Percentiles rank a stretch among this genome's conserved stretches.
Conservation (phyloP, 2,888 invertebrate genomes). For the Eumacrocentrus americanus region DNA sequence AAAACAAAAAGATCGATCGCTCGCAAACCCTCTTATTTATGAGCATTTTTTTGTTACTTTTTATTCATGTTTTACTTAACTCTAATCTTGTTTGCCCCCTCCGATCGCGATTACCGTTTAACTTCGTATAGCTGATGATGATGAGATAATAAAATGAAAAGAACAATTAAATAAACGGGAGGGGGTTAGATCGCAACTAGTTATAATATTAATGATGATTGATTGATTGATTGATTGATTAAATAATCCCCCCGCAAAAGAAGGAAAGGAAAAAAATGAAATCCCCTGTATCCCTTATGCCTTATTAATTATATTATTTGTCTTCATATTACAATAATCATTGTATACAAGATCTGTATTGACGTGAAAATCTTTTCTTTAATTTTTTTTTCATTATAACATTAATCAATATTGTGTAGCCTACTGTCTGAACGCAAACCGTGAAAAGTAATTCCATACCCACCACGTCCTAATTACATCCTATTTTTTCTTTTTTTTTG, state of each 20-base stretch:
- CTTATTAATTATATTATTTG: slow-evolving; percentile 35
- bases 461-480: background rate
- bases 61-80: slow-evolving; percentile 55
- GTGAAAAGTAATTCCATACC: slow-evolving; percentile 16
- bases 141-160: background rate
- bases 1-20: slow-evolving; percentile 45
- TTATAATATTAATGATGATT: slow-evolving; percentile 43
- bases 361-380: slow-evolving; percentile 23
- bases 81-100: slow-evolving; percentile 36
- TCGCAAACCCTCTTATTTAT: slow-evolving; percentile 57
- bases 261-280: slow-evolving; percentile 27
- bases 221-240: no score
- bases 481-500: slow-evolving; percentile 16
- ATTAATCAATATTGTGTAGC: slow-evolving; percentile 36
- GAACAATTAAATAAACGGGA: slow-evolving; percentile 17
- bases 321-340: slow-evolving; percentile 37
- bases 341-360: slow-evolving; percentile 39
- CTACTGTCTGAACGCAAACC: slow-evolving; percentile 19
- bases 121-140: slow-evolving; percentile 1
- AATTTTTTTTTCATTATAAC: background rate
- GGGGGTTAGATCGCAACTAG: slow-evolving; percentile 45
- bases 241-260: slow-evolving; percentile 29
- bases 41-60: slow-evolving; percentile 58
- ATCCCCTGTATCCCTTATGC: slow-evolving; percentile 27
- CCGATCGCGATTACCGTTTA: slow-evolving; percentile 30